Percentiles rank a stretch among this genome's conserved stretches.
Evolutionary conservation across 2,113 vertebrate genomes (phyloP).

Genomic region (Psilopsiagon aurifrons): DNA sequence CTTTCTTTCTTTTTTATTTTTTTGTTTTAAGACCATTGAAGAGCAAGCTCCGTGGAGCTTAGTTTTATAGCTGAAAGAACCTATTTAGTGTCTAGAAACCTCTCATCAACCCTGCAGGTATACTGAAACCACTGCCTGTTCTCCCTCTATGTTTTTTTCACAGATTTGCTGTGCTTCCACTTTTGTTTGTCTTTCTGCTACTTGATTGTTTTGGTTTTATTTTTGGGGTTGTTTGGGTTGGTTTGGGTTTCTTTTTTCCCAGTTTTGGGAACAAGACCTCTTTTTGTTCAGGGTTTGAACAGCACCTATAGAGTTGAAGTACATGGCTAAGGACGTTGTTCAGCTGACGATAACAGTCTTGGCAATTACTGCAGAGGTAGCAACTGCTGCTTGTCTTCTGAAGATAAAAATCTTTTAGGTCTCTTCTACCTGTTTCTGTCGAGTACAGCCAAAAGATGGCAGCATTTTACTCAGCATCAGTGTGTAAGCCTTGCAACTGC

Average conservation of each 20-base stretch:
- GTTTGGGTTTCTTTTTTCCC: accelerated
- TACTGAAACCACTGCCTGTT: neutral
- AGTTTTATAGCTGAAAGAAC: neutral
- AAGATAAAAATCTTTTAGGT: neutral
- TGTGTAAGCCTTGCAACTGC: neutral
- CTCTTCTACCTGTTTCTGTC: neutral
- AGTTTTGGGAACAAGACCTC: neutral
- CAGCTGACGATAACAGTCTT: accelerated
- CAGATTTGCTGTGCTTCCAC: neutral
- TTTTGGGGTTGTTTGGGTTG: neutral
- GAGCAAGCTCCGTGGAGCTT: neutral
- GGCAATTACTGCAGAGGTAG: neutral
- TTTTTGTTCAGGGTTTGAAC: neutral
- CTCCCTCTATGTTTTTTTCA: neutral
- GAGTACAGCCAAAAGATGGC: constrained; percentile 55
- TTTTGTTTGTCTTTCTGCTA: neutral
- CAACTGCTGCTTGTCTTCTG: neutral
- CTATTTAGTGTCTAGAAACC: neutral
- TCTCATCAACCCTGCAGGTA: neutral
- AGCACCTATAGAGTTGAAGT: neutral
- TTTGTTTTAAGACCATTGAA: neutral
- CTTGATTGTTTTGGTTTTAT: neutral
- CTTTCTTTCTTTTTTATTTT: neutral
- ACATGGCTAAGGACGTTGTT: accelerated
- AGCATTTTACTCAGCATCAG: constrained; percentile 15